phyloP scores from a whole-genome alignment of 2,113 vertebrate genomes.

The Oophaga pumilio region DNA sequence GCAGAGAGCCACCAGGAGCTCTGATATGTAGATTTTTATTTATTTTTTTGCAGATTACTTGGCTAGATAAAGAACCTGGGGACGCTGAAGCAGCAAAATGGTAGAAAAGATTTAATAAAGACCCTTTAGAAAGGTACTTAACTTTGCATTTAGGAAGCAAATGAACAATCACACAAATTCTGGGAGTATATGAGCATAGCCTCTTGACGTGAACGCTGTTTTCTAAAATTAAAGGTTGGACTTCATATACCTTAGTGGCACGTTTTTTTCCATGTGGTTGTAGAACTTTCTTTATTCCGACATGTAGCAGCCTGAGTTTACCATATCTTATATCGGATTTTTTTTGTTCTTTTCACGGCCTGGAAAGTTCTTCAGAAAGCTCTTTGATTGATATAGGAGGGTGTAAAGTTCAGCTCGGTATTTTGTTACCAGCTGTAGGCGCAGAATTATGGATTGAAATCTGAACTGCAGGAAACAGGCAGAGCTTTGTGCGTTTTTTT shows the following conservation, averaged over 20 bases:
- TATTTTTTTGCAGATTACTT: no score
- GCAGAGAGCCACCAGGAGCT: no score
- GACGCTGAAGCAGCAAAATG: no score
- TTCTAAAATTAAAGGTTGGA: not conserved
- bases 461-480: conserved; percentile 41
- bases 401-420: conserved; percentile 51
- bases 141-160: no score
- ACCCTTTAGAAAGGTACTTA: no score
- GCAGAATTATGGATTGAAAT: conserved; percentile 56
- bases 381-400: conserved; percentile 44
- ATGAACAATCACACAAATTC: no score
- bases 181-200: not conserved
- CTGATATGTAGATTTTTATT: no score
- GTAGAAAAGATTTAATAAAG: no score
- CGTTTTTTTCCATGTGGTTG: not conserved
- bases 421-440: conserved; percentile 48
- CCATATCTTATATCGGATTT: not conserved
- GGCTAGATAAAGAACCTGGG: no score
- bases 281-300: not conserved
- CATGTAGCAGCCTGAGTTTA: not conserved
- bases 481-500: conserved; percentile 35
- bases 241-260: not conserved
- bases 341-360: conserved; percentile 12
- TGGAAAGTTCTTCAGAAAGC: not conserved
- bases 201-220: not conserved